A percentile compares a stretch with the other conserved stretches of the same genome.
phyloP scores from a whole-genome alignment of 2,113 vertebrate species.

The Rhinoderma darwinii region DNA sequence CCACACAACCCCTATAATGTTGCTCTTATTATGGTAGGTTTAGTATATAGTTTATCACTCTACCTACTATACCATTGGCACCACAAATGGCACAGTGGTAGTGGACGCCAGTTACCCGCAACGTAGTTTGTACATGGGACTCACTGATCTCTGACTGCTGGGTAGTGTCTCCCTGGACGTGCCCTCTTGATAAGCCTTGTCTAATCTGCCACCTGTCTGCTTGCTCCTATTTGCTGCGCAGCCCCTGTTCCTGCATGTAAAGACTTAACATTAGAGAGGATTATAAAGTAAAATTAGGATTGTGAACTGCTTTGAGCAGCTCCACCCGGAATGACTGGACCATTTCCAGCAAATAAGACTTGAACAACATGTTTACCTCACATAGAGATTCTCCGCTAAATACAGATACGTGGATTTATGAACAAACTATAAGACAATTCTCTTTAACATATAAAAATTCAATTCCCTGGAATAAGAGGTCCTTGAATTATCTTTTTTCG shows the following conservation, averaged over 20 bases:
- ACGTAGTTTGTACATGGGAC: background rate
- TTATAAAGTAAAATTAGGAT: slow-evolving; percentile 60
- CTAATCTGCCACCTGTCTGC: slow-evolving; percentile 10
- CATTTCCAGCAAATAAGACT: slow-evolving; percentile 43
- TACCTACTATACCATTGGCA: background rate
- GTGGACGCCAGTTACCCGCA: too few relatives aligned
- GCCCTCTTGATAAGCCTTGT: background rate
- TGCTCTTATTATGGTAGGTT: too few relatives aligned
- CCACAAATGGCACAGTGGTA: background rate
- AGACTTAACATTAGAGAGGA: slow-evolving; percentile 59
- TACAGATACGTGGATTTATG: background rate
- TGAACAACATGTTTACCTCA: slow-evolving; percentile 44
- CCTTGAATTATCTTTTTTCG: background rate
- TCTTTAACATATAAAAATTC: background rate
- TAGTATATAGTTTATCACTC: background rate
- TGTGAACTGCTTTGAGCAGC: slow-evolving; percentile 63
- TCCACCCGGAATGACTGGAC: slow-evolving; percentile 61
- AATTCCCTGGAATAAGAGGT: background rate
- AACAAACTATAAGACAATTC: background rate
- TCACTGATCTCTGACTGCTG: background rate
- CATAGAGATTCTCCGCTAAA: background rate
- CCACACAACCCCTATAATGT: too few relatives aligned
- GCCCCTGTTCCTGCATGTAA: background rate
- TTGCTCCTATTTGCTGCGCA: background rate
- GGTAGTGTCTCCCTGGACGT: background rate